Base-by-base conservation (phyloP, 1,140 invertebrate genomes). In the Ceratitis capitata region DNA sequence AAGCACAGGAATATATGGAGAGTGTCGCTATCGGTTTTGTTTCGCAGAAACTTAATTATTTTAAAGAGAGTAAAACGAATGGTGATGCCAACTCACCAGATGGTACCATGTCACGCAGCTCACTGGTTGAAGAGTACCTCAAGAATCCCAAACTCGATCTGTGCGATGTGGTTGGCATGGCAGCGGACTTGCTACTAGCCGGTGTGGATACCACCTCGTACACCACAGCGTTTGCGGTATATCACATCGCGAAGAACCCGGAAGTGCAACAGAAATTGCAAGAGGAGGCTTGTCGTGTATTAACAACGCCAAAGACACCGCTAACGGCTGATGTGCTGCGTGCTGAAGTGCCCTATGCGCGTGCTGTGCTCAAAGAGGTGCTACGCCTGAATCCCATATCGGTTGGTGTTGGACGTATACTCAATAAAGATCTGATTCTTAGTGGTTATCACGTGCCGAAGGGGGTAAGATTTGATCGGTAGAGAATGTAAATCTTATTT, bases 181-280 rank as follows among this genome's bases (percentile, higher is more conserved):
- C 96, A 35, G 95, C 96, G 42, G 97, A 98, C 92, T 94, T 97
- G 89, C 89, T 98, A 6, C 92, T 98, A 86, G 97, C 96, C 45
- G 97, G 97, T 74, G 95, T 98, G 51, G 97, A 98, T 91, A 98
- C 97, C 83, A 97, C 96, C 3, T 94, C 96, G 0, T 98, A 97
- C 89, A 94, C 95, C 1, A 94, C 95, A 6, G 94, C 95, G 42
- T 98, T 97, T 91, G 92, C 94, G 6, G 89, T 99, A 4, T 98
- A 98, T 89, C 95, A 98, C 89, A 91, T 99, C 42, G 95, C 95
- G 1, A 94, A 89, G 12, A 96, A 98, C 93, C 93, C 92, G 23
- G 88, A 93, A n/a, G 92, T 93, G n/a, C 98, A 98, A 92, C 92
- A 95, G 49, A 94, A 94, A 86, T 88, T 98, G 4, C 94, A 94